A percentile compares a stretch with the other conserved stretches of the same genome.
phyloP scores from a whole-genome alignment of 2,888 invertebrate genomes.

The Aphodius sticticus region DNA sequence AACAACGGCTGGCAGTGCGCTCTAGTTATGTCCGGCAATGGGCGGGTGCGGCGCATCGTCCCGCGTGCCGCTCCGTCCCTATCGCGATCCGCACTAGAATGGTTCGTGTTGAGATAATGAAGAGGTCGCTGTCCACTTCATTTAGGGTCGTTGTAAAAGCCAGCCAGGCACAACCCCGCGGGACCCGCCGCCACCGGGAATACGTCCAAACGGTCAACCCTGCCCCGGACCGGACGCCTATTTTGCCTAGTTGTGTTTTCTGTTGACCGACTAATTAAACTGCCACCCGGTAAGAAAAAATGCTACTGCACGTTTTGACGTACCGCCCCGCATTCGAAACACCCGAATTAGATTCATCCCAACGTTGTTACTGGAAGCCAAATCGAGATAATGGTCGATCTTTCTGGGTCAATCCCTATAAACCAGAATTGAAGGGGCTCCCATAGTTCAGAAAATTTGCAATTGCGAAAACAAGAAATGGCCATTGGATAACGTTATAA shows the following conservation, averaged over 20 bases:
- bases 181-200: slow-evolving; percentile 23
- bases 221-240: slow-evolving; percentile 8
- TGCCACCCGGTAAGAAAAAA: slow-evolving; percentile 23
- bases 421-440: no score
- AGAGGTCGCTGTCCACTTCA: slow-evolving; percentile 56
- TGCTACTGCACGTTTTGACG: slow-evolving; percentile 20
- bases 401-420: no score
- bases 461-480: no score
- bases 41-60: slow-evolving; percentile 27
- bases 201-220: slow-evolving; percentile 5
- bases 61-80: slow-evolving; percentile 17
- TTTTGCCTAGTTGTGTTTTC: slow-evolving; percentile 23
- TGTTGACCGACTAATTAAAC: slow-evolving; percentile 23
- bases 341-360: background rate
- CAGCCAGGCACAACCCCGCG: slow-evolving; percentile 36
- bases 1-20: slow-evolving; percentile 49
- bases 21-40: slow-evolving; percentile 43
- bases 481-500: no score
- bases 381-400: background rate
- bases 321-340: background rate
- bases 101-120: slow-evolving; percentile 58
- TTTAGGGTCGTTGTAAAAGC: slow-evolving; percentile 56
- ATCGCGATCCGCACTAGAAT: slow-evolving; percentile 37
- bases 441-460: no score
- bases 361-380: background rate